A percentile compares a stretch with the other conserved stretches of the same genome.
phyloP scores from a whole-genome alignment of 2,113 vertebrate genomes.

The Pygoscelis adeliae region DNA sequence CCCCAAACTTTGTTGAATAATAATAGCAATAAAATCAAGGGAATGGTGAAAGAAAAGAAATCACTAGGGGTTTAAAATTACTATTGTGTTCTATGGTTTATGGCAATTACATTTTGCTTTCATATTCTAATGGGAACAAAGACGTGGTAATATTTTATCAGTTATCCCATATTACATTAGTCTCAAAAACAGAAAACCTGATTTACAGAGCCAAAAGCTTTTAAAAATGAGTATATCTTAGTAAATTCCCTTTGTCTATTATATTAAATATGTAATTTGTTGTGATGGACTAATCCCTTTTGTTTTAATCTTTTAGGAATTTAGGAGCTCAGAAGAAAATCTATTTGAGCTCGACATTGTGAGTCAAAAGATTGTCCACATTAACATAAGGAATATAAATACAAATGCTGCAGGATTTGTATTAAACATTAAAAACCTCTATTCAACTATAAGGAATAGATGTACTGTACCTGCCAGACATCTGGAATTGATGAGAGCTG shows the following conservation, averaged over 20 bases:
- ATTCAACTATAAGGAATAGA: slow-evolving; percentile 39
- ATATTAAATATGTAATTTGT: slow-evolving; percentile 63
- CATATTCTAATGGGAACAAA: slow-evolving; percentile 31
- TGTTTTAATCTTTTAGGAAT: slow-evolving; percentile 48
- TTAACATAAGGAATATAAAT: slow-evolving; percentile 57
- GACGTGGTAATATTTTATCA: not conserved
- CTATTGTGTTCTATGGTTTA: not conserved
- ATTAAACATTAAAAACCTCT: slow-evolving; percentile 9
- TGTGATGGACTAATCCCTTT: slow-evolving; percentile 44
- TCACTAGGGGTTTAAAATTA: not conserved
- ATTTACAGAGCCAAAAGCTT: slow-evolving; percentile 23
- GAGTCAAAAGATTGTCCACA: slow-evolving; percentile 28
- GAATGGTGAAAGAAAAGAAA: not conserved
- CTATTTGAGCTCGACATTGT: slow-evolving; percentile 16
- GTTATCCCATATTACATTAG: slow-evolving; percentile 16
- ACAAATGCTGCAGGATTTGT: slow-evolving; percentile 30
- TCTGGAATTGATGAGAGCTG: not conserved
- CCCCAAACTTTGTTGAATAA: not conserved
- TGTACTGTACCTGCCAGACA: not conserved
- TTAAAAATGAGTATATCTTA: slow-evolving; percentile 35
- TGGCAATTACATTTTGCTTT: slow-evolving; percentile 11
- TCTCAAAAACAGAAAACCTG: not conserved
- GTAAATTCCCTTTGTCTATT: slow-evolving; percentile 58
- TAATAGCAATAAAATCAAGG: not conserved
- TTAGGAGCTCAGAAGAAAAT: slow-evolving; percentile 40